Evolutionary conservation across 2,113 vertebrate species (phyloP).

Genomic region (Choloepus hoffmanni): DNA sequence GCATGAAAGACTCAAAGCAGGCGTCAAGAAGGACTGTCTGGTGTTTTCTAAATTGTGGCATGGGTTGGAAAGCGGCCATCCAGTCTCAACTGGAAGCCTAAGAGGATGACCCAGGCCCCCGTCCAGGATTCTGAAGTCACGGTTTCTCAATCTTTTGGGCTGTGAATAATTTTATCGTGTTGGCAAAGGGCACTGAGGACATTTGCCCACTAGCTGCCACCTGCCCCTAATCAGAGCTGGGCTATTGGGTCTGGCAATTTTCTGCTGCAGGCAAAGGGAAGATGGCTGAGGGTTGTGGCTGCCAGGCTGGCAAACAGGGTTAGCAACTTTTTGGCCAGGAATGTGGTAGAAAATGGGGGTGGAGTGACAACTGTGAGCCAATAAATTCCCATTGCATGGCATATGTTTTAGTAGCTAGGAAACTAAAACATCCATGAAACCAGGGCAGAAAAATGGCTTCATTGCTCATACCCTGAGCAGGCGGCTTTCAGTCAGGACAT

Average conservation of each 20-base stretch:
- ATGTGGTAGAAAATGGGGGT: too few species aligned
- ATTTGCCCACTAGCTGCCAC: rapidly evolving
- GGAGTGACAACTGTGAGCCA: too few species aligned
- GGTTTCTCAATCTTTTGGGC: rapidly evolving
- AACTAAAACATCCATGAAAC: not conserved
- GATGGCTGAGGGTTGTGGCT: too few species aligned
- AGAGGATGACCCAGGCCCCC: not conserved
- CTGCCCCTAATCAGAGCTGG: not conserved
- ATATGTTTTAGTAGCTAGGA: too few species aligned
- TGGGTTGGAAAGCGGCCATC: not conserved
- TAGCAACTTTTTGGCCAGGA: not conserved
- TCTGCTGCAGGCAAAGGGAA: not conserved
- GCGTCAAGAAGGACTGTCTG: not conserved
- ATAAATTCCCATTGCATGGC: too few species aligned
- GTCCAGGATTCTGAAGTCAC: not conserved
- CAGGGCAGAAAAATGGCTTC: not conserved
- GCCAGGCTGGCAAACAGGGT: rapidly evolving
- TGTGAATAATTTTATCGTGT: not conserved
- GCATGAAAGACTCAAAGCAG: too few species aligned
- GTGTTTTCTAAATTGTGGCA: rapidly evolving
- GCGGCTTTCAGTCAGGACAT: not conserved
- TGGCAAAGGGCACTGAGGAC: not conserved
- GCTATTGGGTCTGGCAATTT: not conserved
- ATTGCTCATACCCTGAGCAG: too few species aligned
- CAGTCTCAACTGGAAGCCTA: not conserved